Percentiles rank a stretch among this genome's conserved stretches.
phyloP scores from a whole-genome alignment of 2,888 invertebrate species.

The Galerucella calmariensis region DNA sequence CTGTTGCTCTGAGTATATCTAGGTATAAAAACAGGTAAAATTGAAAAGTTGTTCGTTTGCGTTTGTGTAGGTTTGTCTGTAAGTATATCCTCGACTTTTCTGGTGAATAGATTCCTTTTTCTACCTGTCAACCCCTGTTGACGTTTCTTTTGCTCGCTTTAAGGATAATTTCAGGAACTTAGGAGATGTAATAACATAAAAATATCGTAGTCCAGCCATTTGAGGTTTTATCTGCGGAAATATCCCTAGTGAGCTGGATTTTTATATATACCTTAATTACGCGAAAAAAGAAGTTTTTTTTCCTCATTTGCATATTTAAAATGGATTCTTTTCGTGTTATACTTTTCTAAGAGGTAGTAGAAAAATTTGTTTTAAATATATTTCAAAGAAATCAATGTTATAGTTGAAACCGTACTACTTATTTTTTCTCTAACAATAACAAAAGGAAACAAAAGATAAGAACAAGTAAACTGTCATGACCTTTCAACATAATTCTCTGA shows the following conservation, averaged over 20 bases:
- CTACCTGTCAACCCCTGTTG: not conserved
- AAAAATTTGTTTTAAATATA: not conserved
- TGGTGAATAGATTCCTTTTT: not conserved
- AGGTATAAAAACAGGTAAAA: conserved; percentile 16
- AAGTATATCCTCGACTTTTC: no score
- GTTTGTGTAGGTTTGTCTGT: no score
- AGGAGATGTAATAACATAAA: not conserved
- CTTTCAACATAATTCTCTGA: conserved; percentile 27
- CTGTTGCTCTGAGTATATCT: not conserved
- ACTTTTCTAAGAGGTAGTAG: no score
- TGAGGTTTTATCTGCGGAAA: no score
- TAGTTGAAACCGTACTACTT: not conserved
- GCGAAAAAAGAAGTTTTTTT: no score
- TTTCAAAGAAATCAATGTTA: not conserved
- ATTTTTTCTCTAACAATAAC: conserved; percentile 1
- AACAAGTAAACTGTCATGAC: conserved; percentile 23
- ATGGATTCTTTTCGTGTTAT: no score
- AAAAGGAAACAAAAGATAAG: conserved; percentile 8
- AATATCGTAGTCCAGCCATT: no score
- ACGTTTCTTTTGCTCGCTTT: not conserved
- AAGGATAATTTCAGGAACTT: no score
- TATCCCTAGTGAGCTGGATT: no score
- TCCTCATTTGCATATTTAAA: no score
- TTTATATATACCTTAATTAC: no score
- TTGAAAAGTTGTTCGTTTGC: conserved; percentile 8